Evolutionary conservation across 2,113 vertebrate genomes (phyloP).

Genomic region (Megalops atlanticus): DNA sequence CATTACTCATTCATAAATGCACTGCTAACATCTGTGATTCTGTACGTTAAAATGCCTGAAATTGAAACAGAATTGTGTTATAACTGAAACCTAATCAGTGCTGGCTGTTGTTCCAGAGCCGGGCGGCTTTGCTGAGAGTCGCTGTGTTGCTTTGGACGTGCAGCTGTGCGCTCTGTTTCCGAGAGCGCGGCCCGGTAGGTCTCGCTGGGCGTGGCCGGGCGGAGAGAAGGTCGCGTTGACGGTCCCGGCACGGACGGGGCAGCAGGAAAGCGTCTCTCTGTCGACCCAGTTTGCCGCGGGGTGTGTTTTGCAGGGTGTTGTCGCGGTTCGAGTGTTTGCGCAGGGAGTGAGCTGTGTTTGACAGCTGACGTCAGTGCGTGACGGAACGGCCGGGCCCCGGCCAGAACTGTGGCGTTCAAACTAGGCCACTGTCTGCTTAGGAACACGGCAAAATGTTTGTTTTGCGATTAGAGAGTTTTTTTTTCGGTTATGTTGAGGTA

Average conservation of each 20-base stretch:
- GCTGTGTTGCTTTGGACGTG: too few species aligned
- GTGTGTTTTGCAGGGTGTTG: slow-evolving; percentile 14
- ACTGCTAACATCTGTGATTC: too few species aligned
- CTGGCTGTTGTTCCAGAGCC: too few species aligned
- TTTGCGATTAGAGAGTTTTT: slow-evolving; percentile 39
- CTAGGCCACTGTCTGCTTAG: not conserved
- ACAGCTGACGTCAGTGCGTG: not conserved
- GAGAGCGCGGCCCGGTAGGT: too few species aligned
- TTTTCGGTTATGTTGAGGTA: slow-evolving; percentile 60
- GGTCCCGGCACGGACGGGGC: not conserved
- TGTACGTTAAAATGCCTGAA: too few species aligned
- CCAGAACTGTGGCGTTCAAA: not conserved
- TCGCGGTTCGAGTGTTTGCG: not conserved
- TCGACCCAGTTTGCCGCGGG: not conserved
- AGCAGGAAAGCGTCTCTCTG: not conserved
- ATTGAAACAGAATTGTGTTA: too few species aligned
- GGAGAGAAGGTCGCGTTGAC: too few species aligned
- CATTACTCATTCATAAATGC: too few species aligned
- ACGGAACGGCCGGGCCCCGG: not conserved
- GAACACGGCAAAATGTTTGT: slow-evolving; percentile 14
- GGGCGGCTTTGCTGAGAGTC: too few species aligned
- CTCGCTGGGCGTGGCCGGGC: too few species aligned
- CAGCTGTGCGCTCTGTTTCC: too few species aligned
- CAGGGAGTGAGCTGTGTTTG: slow-evolving; percentile 6
- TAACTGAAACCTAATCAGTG: too few species aligned